phyloP scores from a whole-genome alignment of 2,113 vertebrate genomes.

The Eublepharis macularius region DNA sequence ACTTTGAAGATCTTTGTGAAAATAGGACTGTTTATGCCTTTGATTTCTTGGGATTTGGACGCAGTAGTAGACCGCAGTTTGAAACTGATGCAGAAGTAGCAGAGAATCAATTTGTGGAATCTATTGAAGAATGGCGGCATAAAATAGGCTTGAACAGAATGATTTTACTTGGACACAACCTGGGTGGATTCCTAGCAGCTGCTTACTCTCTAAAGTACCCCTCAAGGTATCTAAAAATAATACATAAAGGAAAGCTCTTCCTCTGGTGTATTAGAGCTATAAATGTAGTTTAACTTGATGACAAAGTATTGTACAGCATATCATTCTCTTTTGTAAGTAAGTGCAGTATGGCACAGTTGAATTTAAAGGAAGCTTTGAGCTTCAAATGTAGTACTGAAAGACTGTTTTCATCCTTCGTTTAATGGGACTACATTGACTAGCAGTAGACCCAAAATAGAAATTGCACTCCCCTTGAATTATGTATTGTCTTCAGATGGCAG shows the following conservation, averaged over 20 bases:
- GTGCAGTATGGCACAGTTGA: background rate
- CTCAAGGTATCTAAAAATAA: conserved; percentile 78
- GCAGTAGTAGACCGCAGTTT: conserved; percentile 89
- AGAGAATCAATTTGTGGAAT: conserved; percentile 93
- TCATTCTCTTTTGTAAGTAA: background rate
- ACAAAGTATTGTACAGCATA: background rate
- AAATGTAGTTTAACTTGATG: background rate
- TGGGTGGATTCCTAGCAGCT: conserved; percentile 91
- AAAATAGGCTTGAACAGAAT: conserved; percentile 84
- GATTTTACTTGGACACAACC: conserved; percentile 93
- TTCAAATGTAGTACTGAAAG: background rate
- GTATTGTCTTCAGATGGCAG: background rate
- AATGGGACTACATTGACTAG: background rate
- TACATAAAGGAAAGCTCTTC: conserved; percentile 8
- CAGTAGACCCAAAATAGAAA: background rate
- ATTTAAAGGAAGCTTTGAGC: conserved; percentile 17
- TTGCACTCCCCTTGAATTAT: background rate
- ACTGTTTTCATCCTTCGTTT: background rate
- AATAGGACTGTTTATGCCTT: conserved; percentile 86
- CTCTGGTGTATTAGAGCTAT: background rate
- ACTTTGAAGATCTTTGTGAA: conserved; percentile 87
- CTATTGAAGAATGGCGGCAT: conserved; percentile 91
- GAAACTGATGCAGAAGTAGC: conserved; percentile 81
- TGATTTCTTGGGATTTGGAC: conserved; percentile 94
- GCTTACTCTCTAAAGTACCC: conserved; percentile 90